Base-by-base conservation (phyloP, 2,888 invertebrate genomes). In the Asteroscopus sphinx region DNA sequence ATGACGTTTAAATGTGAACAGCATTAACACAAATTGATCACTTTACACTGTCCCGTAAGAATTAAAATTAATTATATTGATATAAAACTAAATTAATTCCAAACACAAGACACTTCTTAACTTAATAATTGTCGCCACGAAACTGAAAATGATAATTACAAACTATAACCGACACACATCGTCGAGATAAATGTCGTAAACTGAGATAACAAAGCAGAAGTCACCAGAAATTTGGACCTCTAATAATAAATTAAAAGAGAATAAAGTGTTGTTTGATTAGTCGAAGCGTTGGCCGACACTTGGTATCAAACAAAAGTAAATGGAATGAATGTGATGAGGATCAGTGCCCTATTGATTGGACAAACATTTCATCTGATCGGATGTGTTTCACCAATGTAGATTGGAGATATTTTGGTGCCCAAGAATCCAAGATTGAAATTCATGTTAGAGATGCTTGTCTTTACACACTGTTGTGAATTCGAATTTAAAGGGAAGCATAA, bases 141-240 rank as follows among this genome's bases (percentile, higher is more conserved):
- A 68, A 76, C 72, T 68, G 58, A 61, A 49, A 60, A 51, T 53
- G 61, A 63, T 59, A 66, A 40, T 62, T 67, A 41, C 55, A 69
- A 77, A 86, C 83, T 67, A 68, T 79, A 79, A 73, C 81, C 88
- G 85, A 71, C 87, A 86, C 76, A 87, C 80, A 86, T 86, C 69
- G 58, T 41, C 49, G 44, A 77, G 90, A 90, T 91, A 90, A 85
- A 82, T 82, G 87, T 87, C 82, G 76, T 77, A 78, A 87, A 78
- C 79, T 28, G 66, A 84, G 90, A 90, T 89, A 88, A 85, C 74
- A 32, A 41, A 36, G 55, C 62, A 54, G 46, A 68, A 77, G 54
- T 64, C 51, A 65, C 51, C 63, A 76, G 57, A 66, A 70, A 71
- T 70, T 67, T 56, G 69, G 62, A 73, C 66, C 56, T 64, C 52